A percentile compares a stretch with the other conserved stretches of the same genome.
Conservation (phyloP, 2,113 vertebrate genomes). For the Lepus europaeus region DNA sequence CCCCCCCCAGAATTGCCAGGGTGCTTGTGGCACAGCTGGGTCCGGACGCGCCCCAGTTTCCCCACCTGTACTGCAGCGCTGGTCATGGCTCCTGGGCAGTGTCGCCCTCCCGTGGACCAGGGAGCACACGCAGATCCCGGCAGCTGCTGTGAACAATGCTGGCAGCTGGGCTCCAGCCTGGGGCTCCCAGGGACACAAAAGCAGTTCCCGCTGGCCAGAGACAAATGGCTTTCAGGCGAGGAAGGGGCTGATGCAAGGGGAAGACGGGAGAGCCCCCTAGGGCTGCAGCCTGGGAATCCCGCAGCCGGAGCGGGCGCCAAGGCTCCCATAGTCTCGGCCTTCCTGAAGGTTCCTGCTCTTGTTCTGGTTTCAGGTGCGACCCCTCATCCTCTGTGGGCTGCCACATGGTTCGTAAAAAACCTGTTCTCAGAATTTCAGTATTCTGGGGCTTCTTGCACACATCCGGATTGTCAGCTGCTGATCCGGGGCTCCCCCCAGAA, state of each 20-base stretch:
- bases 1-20: no score
- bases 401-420: not conserved
- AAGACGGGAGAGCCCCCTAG: fast-evolving
- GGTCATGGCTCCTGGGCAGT: no score
- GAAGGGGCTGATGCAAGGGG: not conserved
- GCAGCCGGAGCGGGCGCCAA: no score
- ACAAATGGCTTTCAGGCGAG: fast-evolving
- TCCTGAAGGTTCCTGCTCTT: not conserved
- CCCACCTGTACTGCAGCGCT: not conserved
- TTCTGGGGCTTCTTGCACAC: not conserved
- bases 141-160: fast-evolving
- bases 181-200: not conserved
- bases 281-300: no score
- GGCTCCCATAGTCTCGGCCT: no score
- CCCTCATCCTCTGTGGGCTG: not conserved
- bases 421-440: not conserved
- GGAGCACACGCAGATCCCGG: not conserved
- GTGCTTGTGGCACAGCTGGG: no score
- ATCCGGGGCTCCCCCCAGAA: no score
- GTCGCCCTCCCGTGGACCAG: no score
- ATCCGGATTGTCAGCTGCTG: no score
- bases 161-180: not conserved
- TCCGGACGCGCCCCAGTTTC: not conserved
- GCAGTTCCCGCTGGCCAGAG: not conserved
- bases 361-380: not conserved